Evolutionary conservation across 2,888 invertebrate genomes (phyloP), one percentile per base, ranked within the genome.

Genomic region (Danaus chrysippus): DNA sequence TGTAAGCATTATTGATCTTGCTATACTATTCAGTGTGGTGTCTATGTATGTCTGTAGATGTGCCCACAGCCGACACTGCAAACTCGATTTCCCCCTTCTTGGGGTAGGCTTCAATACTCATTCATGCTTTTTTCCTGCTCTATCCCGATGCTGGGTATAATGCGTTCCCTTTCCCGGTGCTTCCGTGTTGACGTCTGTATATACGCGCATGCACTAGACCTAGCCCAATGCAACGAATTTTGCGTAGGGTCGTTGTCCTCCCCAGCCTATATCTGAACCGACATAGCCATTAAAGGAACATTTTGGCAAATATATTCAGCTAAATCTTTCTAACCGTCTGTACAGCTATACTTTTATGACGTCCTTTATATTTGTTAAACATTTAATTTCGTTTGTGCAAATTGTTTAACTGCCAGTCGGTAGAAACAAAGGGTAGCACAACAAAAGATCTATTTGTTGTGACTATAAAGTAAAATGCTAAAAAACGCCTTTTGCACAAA

Each of bases 201-300:
- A 89, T 83, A 88, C 86, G 86, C 86, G 86, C 85, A 86, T 86
- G 83, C 82, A 86, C 87, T 90, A 87, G 87, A 88, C 90, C 91
- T 91, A 91, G 89, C 88, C 86, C 91, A 91, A 91, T 91, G 91
- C 91, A 90, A 90, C 80, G 88, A 91, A 91, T 91, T 91, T 91
- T 91, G 91, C 90, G 91, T 91, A 88, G 86, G 91, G 87, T 91
- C 91, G 81, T 83, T 82, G 91, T 84, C 87, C 91, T 86, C 81
- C 60, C 65, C 68, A 68, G 69, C 69, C 70, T 70, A 71, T 71
- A 71, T 72, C 68, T 68, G 68, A 69, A 70, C 67, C 62, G 65
- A 69, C 68, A 65, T 70, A 56, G 62, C 55, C 58, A 59, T 63
- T 58, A 65, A 41, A 54, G 61, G 61, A 62, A 54, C 58, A 54